phyloP scores from a whole-genome alignment of 2,888 invertebrate genomes.

The Elegia similella region DNA sequence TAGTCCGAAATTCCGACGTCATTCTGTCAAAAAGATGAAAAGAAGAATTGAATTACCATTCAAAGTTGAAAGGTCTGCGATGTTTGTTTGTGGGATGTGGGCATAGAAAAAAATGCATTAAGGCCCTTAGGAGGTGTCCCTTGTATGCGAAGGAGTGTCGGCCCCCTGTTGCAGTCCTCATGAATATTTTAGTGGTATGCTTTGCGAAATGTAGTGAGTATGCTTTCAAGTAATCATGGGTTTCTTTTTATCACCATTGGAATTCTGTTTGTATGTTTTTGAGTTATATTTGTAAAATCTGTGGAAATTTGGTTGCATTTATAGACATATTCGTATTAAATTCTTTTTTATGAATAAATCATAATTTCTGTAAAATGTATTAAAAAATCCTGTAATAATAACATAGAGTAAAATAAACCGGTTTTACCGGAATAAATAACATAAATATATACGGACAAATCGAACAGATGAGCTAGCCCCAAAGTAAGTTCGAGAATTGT shows the following conservation, averaged over 20 bases:
- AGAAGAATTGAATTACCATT: conserved; percentile 64
- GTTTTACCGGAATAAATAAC: no score
- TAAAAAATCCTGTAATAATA: not conserved
- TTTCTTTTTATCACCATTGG: conserved; percentile 14
- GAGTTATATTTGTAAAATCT: not conserved
- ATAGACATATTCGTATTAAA: no score
- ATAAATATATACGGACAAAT: no score
- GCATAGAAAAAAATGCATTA: conserved; percentile 66
- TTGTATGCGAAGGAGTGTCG: conserved; percentile 43
- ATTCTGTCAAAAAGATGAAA: conserved; percentile 44
- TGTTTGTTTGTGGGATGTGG: conserved; percentile 65
- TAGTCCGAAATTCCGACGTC: not conserved
- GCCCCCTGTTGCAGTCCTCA: conserved; percentile 60
- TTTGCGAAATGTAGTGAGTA: conserved; percentile 55
- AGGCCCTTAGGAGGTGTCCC: conserved; percentile 43
- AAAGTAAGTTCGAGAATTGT: no score
- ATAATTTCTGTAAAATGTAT: no score
- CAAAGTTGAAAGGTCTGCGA: conserved; percentile 60
- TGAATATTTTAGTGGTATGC: conserved; percentile 67
- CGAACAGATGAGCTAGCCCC: no score
- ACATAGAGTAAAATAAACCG: no score
- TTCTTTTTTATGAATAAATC: no score
- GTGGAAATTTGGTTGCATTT: not conserved
- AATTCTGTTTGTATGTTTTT: not conserved
- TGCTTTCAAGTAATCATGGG: conserved; percentile 41